Conservation (phyloP, 2,888 invertebrate genomes). For the Leistus spinibarbis region DNA sequence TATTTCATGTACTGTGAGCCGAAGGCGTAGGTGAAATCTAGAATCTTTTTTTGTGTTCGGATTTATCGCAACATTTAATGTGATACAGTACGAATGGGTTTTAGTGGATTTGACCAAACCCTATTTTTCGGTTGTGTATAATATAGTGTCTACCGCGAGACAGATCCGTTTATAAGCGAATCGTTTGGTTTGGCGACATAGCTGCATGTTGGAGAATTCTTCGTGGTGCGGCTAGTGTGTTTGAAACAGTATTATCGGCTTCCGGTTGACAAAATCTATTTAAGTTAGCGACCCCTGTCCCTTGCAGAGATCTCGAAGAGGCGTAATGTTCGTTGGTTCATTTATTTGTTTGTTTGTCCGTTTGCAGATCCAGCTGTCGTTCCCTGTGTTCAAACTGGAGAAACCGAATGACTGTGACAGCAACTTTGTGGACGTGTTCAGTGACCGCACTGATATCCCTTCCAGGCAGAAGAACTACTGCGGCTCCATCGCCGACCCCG, state of each 20-base stretch:
- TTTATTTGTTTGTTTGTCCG: constrained; percentile 39
- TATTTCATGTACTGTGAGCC: too few species aligned
- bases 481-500: constrained; percentile 82
- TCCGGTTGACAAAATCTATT: neutral
- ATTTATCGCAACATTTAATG: too few species aligned
- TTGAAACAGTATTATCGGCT: neutral
- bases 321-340: neutral
- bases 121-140: too few species aligned
- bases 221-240: neutral
- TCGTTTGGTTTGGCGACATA: too few species aligned
- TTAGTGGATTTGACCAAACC: too few species aligned
- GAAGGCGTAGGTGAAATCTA: too few species aligned
- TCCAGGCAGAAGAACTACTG: constrained; percentile 74
- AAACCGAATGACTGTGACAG: constrained; percentile 79
- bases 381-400: constrained; percentile 67
- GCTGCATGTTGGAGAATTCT: too few species aligned
- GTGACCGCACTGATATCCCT: constrained; percentile 66
- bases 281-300: neutral
- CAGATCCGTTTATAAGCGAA: too few species aligned
- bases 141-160: too few species aligned
- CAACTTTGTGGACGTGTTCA: constrained; percentile 78
- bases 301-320: neutral
- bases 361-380: constrained; percentile 72
- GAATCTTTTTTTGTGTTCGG: too few species aligned
- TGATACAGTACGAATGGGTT: too few species aligned